These are phyloP conservation scores for Drosophila setifemur DNA, from an alignment of 1,140 invertebrate genomes.

Conservation along the genomic window DNA sequence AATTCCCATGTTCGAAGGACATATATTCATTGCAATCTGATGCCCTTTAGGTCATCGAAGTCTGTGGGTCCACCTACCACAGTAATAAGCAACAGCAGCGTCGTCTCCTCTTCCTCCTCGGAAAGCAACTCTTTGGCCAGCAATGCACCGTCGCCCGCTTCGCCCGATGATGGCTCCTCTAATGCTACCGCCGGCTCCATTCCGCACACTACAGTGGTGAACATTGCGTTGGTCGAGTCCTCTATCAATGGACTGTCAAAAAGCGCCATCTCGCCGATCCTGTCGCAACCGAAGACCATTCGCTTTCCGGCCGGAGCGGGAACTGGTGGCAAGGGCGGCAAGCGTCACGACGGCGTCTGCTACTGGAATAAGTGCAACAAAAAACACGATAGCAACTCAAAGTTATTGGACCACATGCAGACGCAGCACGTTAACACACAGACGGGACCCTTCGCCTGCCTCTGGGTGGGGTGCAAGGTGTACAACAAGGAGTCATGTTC, in stretches of 20 bases:
- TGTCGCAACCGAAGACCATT: slow-evolving; percentile 90
- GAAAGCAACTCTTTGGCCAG: slow-evolving; percentile 53
- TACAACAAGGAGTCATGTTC: slow-evolving; percentile 95
- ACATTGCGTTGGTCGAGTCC: slow-evolving; percentile 58
- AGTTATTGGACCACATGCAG: slow-evolving; percentile 95
- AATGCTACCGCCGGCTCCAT: neutral
- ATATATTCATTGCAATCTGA: neutral
- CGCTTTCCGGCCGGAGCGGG: slow-evolving; percentile 86
- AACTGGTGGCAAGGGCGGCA: slow-evolving; percentile 72
- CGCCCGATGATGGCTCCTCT: slow-evolving; percentile 37
- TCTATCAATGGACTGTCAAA: slow-evolving; percentile 63
- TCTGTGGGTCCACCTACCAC: slow-evolving; percentile 49
- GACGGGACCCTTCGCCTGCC: slow-evolving; percentile 92
- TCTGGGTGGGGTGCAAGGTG: slow-evolving; percentile 97
- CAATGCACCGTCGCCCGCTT: slow-evolving; percentile 58
- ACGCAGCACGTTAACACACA: slow-evolving; percentile 94
- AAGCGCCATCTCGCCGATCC: slow-evolving; percentile 86
- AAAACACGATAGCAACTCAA: slow-evolving; percentile 89
- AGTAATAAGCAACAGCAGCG: slow-evolving; percentile 32
- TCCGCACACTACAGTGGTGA: slow-evolving; percentile 49
- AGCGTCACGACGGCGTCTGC: slow-evolving; percentile 86
- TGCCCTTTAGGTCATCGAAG: slow-evolving; percentile 31
- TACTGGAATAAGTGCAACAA: slow-evolving; percentile 93
- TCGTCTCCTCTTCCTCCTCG: slow-evolving; percentile 30
- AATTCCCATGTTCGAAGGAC: neutral